phyloP scores from a whole-genome alignment of 1,140 invertebrate species.

The Spodoptera frugiperda region DNA sequence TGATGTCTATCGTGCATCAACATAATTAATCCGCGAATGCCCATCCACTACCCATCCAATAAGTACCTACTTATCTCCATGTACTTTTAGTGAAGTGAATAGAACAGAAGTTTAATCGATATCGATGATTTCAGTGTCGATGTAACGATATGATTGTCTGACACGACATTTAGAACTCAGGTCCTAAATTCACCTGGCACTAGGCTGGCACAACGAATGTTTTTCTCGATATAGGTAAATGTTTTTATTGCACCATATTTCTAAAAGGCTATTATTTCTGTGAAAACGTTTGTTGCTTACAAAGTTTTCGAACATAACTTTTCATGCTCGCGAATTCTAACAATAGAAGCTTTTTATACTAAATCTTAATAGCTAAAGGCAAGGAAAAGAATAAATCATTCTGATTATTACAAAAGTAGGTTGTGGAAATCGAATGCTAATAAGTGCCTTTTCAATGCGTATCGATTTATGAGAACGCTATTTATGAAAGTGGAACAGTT shows the following conservation, averaged over 20 bases:
- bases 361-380: slow-evolving; percentile 38
- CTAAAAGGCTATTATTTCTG: slow-evolving; percentile 47
- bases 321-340: slow-evolving; percentile 39
- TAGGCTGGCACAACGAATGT: slow-evolving; percentile 55
- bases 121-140: slow-evolving; percentile 54
- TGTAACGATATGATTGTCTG: slow-evolving; percentile 52
- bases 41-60: no score
- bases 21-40: no score
- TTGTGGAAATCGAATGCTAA: slow-evolving; percentile 32
- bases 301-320: slow-evolving; percentile 41
- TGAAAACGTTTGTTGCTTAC: slow-evolving; percentile 46
- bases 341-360: slow-evolving; percentile 37
- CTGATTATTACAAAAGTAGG: slow-evolving; percentile 26
- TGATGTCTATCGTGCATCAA: neutral
- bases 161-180: slow-evolving; percentile 63
- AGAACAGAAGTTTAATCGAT: slow-evolving; percentile 48
- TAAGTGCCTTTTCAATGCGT: neutral
- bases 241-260: slow-evolving; percentile 49
- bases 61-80: neutral
- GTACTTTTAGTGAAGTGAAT: slow-evolving; percentile 23
- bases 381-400: slow-evolving; percentile 32
- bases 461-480: neutral
- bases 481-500: neutral
- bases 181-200: slow-evolving; percentile 62
- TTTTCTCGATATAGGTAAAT: slow-evolving; percentile 46